A percentile compares a stretch with the other conserved stretches of the same genome.
Conservation (phyloP, 2,797 vertebrate species). For the Thunnus albacares region DNA sequence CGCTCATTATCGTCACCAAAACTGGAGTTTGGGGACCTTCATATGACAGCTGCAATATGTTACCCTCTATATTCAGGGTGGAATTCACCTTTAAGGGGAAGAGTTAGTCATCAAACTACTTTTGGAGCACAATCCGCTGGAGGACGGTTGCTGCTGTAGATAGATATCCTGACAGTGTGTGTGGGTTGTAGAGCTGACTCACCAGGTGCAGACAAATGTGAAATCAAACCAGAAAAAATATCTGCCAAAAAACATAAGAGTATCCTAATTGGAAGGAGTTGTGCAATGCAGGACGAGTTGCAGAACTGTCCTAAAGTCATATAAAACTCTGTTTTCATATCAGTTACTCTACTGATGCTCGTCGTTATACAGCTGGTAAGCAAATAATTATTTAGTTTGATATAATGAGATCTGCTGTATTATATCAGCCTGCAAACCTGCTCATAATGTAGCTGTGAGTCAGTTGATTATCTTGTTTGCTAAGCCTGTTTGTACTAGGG, state of each 20-base stretch:
- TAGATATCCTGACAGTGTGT: conserved; percentile 34
- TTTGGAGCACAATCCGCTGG: conserved; percentile 34
- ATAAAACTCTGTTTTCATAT: neutral
- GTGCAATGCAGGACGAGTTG: neutral
- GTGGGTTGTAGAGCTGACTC: conserved; percentile 65
- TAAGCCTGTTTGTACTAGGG: no score
- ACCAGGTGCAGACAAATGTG: conserved; percentile 52
- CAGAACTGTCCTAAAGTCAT: neutral
- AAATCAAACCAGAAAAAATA: conserved; percentile 14
- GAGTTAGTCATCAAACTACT: conserved; percentile 48
- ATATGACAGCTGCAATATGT: neutral
- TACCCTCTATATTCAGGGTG: neutral
- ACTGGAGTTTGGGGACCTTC: neutral
- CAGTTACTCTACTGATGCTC: neutral
- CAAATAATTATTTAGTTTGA: neutral
- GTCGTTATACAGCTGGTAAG: no score
- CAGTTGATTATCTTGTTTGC: neutral
- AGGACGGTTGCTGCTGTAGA: conserved; percentile 3
- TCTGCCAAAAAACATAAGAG: neutral
- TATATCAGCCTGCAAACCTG: neutral
- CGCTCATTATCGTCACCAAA: neutral
- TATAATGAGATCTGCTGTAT: neutral
- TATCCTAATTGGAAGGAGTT: conserved; percentile 15
- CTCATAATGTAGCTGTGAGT: neutral
- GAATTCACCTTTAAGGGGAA: conserved; percentile 32